Base-by-base conservation (phyloP, 1,140 invertebrate species). In the Aphidius ervi region DNA sequence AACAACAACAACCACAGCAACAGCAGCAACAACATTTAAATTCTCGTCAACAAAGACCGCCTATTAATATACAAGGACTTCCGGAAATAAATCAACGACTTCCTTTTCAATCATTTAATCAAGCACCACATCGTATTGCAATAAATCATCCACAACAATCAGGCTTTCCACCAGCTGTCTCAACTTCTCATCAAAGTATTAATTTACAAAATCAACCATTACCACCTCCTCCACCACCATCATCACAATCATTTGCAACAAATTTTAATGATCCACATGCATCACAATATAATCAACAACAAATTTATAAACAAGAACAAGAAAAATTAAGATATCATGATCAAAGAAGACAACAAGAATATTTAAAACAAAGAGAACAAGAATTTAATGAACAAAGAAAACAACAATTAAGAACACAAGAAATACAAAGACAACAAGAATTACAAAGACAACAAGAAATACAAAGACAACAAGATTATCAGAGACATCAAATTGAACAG, bases 21-120 rank as follows among this genome's bases (percentile, higher is more conserved):
- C 67, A 67, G 31, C 65, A 61, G 5, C 60, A 31, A 31, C 23
- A 31, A 2, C 23, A 46, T 23, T 39, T 47, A 46, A 58, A 68
- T 41, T 70, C 71, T 8, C 56, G 67, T 5, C 64, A 64, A 2
- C 76, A 74, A 41, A 69, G 76, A 20, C 64, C 69, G 8, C 67
- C 78, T 0, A 77, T 80, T 48, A 77, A 72, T 7, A 72, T 80
- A 50, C 78, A 80, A 59, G 74, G 76, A 40, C 57, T 80, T 5
- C 78, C 78, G 1, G 78, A 80, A 40, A 20, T 74, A 6, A 72
- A 75, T 9, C 74, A 77, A 54, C 67, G 73, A 8, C 39, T 69
- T 9, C 72, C 69, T 6, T 76, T 75, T 41, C 74, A 71, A 10
- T 61, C n/a, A 4, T 75, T 74, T n/a, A 68, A 56, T 0, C 63